Base-by-base conservation (phyloP, 2,888 invertebrate genomes). In the Stenoptilia bipunctidactyla region DNA sequence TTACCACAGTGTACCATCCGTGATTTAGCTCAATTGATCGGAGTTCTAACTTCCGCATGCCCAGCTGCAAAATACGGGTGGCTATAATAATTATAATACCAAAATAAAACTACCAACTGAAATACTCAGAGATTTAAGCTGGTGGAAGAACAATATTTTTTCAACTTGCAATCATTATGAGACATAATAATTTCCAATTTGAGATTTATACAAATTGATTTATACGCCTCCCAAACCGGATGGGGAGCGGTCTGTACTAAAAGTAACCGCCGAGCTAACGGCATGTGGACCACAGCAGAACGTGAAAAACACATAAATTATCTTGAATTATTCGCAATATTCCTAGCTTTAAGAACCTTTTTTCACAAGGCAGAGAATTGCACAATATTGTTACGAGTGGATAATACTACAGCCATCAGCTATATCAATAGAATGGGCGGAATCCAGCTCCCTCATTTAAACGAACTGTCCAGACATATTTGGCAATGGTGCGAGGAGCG, bases 341-440 rank as follows among this genome's bases (percentile, higher is more conserved):
- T 33, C 12, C n/a, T 33, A 33, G 12, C 10, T 9, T 4, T 33
- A n/a, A 33, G 12, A 33, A n/a, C 10, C 12, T 33, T 33, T 33
- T 4, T 12, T 3, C 5, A 12, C 6, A 12, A 33, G 6, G 12
- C 4, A 12, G 6, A 8, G 4, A 33, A 33, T 6, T 33, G 33
- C n/a, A 9, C 33, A n/a, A n/a, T 33, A 33, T 33, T 33, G 12
- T 33, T 33, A 33, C 5, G 33, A 4, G 33, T 33, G 6, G 33
- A 33, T n/a, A 33, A 52, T 15, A 46, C 44, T 1, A 48, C 52
- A 6, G 47, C 50, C 0, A 38, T 52, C 5, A 35, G 39, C 12
- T 50, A 46, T 15, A 45, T 51, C 13, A 48, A 46, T 37, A 36
- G 42, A 1, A 45, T 46, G 42, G 41, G 44, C 1, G 40, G 39